phyloP scores from a whole-genome alignment of 2,113 vertebrate species.

The Paracanthobrama guichenoti region DNA sequence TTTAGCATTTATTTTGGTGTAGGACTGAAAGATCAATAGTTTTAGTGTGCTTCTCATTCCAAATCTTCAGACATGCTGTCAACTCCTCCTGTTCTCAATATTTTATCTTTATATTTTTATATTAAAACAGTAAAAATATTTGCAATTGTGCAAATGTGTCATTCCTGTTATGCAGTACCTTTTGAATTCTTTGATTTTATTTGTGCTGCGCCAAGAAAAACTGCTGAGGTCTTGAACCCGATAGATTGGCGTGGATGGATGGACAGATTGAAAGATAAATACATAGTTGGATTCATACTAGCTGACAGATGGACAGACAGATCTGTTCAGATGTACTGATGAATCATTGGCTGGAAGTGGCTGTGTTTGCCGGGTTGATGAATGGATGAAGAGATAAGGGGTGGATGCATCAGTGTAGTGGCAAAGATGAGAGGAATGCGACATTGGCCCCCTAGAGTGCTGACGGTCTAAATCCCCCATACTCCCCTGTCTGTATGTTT shows the following conservation, averaged over 20 bases:
- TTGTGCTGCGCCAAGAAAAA: background rate
- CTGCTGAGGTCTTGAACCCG: background rate
- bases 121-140: background rate
- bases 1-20: background rate
- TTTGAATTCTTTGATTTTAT: background rate
- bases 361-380: constrained; percentile 1
- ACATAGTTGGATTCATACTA: constrained; percentile 4
- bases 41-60: background rate
- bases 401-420: constrained; percentile 2
- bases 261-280: background rate
- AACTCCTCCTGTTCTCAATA: background rate
- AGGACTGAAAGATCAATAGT: background rate
- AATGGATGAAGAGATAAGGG: constrained; percentile 13
- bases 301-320: constrained; percentile 22
- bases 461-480: constrained; percentile 43
- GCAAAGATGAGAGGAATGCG: constrained; percentile 35
- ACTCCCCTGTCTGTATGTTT: background rate
- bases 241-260: background rate
- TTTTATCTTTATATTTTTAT: background rate
- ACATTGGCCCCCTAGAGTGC: constrained; percentile 33
- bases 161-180: background rate
- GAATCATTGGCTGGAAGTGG: constrained; percentile 24
- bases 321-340: constrained; percentile 29
- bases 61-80: background rate
- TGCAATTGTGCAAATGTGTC: background rate